Evolutionary conservation across 1,140 invertebrate species (phyloP), one percentile per base, ranked within the genome.

Genomic region (Nixonia krombeini): DNA sequence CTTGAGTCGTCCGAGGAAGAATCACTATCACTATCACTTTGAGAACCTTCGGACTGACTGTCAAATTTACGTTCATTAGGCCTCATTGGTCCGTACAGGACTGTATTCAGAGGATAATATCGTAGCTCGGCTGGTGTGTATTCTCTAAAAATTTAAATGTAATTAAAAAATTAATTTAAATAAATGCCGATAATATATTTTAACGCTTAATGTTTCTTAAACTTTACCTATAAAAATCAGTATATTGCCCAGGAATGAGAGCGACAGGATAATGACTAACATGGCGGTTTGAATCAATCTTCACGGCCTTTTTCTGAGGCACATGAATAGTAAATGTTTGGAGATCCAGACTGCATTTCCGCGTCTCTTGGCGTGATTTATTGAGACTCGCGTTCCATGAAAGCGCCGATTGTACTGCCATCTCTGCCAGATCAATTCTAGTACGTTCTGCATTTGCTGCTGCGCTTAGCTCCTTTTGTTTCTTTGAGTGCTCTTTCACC

Each of bases 71-170:
- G 75, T 56, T 87, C 80, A 52, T 87, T 85, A 9, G 86, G 85
- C 41, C 86, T 87, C 65, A 89, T 86, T 9, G 93, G 92, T 59
- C 93, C 91, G 72, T 93, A 92, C 37, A 96, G 72, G 44, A 94
- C 93, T 5, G 96, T 97, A 79, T 97, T 97, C 9, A 99, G 66
- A 2, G 97, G 97, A 80, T 96, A 92, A 78, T 94, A 94, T 90
- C 88, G 87, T 57, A 91, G 81, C 71, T 91, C 88, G 0, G 87
- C 85, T 10, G 89, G 84, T 16, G 87, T 87, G 53, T 90, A 90
- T 40, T 86, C 73, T 13, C 90, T 88, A 82, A 12, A 29, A 61
- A 52, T 35, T 28, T n/a, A 37, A 5, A 25, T 26, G 38, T 10
- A 31, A 42, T 21, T 3, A 21, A 21, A 21, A 21, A 21, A n/a